Conservation (phyloP, 1,140 invertebrate genomes). For the Danaus plexippus region DNA sequence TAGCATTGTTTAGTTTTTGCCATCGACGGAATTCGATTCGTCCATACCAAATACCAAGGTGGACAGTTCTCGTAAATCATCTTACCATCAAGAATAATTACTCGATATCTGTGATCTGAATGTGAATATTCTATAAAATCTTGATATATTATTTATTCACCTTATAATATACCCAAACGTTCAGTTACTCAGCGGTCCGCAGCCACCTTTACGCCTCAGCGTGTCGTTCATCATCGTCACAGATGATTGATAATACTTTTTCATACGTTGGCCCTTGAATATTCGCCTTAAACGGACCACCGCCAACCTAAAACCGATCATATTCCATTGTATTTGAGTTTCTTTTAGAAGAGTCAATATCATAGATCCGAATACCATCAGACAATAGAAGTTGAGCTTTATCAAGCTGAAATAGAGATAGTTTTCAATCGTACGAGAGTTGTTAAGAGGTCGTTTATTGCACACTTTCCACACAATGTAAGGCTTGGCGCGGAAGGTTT, state of each 20-base stretch:
- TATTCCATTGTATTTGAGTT: constrained; percentile 16
- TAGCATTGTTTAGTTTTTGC: not conserved
- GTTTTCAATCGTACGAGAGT: constrained; percentile 17
- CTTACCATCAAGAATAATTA: too few species aligned
- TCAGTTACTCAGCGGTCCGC: constrained; percentile 29
- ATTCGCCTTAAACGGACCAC: constrained; percentile 33
- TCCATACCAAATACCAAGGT: too few species aligned
- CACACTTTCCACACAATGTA: constrained; percentile 47
- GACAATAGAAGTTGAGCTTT: constrained; percentile 22
- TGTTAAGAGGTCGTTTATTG: constrained; percentile 33
- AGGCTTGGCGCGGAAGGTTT: constrained; percentile 32
- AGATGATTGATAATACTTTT: constrained; percentile 62
- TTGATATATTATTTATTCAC: constrained; percentile 1
- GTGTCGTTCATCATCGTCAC: constrained; percentile 53
- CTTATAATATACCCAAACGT: constrained; percentile 25
- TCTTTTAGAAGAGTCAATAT: not conserved
- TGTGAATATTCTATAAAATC: constrained; percentile 1
- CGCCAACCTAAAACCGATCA: constrained; percentile 18
- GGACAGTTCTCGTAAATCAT: too few species aligned
- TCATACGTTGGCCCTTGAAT: constrained; percentile 40
- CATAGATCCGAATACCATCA: not conserved
- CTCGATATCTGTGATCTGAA: not conserved
- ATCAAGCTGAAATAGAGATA: constrained; percentile 7
- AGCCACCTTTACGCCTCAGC: constrained; percentile 35
- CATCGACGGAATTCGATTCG: too few species aligned